Base-by-base conservation (phyloP, 2,888 invertebrate genomes). In the Orthosia gothica region DNA sequence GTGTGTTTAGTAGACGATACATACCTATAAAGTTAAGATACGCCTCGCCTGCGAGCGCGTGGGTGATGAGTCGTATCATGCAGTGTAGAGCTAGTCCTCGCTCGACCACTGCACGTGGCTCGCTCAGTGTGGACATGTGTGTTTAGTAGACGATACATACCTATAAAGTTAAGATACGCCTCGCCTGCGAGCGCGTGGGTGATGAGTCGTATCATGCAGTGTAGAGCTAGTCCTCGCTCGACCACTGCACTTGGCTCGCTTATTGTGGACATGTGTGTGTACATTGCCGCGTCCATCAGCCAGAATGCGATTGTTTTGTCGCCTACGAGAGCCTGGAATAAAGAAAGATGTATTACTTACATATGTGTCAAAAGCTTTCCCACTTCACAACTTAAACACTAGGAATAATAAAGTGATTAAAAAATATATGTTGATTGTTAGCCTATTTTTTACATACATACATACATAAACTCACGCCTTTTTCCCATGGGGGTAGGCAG, bases 231-330 rank as follows among this genome's bases (percentile, higher is more conserved):
- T 5, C 99, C 99, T 52, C 99, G 97, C 93, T 98, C 99, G 80
- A 99, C 98, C 64, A 99, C 97, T 0, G 97, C 87, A 83, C 96
- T 98, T 0, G 97, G 97, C 3, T 97, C 97, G 69, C 98, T 98
- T 9, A 98, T 2, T 0, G 96, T 97, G 55, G 99, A 99, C 99
- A 99, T 99, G 94, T 98, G 98, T 0, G 98, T 98, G 94, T 99
- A 99, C 99, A 99, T 99, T 87, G 99, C 99, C 87, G 99, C 99
- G 95, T 99, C 99, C 99, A 99, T 99, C 85, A 99, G 95, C 99
- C 99, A 99, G 96, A 99, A 99, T 1, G 99, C 99, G 58, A 99
- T 97, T 0, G 99, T 99, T 94, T 99, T 99, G 94, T 99, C 99
- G 0, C 99, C 99, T 0, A 99, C 99, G 57, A 99, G 96, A 13